Evolutionary conservation across 2,888 invertebrate species (phyloP), one percentile per base, ranked within the genome.

Genomic region (Melikaiella ostensackeni): DNA sequence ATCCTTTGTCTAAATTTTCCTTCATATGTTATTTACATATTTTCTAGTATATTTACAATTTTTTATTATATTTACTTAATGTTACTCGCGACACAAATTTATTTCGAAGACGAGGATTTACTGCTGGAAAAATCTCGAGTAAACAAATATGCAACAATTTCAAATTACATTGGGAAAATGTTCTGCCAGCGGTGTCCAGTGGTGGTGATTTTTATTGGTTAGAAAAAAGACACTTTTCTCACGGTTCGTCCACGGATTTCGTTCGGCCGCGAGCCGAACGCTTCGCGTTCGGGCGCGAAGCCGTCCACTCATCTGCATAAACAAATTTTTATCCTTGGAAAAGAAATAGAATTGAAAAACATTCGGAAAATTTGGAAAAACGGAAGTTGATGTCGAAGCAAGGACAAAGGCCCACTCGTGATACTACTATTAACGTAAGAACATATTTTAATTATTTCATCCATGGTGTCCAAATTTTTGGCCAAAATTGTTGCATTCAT

Each of bases 1-100:
- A 87, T 86, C 86, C 88, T 86, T 88, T 88, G 89, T 89, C 89
- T 85, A 88, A 89, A 89, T 89, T 87, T 76, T 74, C 70, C 79
- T 84, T 84, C 82, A 80, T 81, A 82, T 83, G 82, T 84, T 83
- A 83, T 85, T 84, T 85, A 62, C 70, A 75, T 55, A 38, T 74
- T 76, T 80, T 80, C 76, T 78, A 77, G 62, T 42, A 42, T 80
- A 79, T 77, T 77, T 77, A 75, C 76, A 81, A 80, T 82, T 81
- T 80, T 76, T 76, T 73, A 77, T 78, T 21, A 66, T 33, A 63
- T 75, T 77, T 77, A 46, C 70, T 61, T 76, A 75, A 75, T 21
- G 30, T 75, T 21, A 55, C 30, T 77, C 73, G 55, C 46, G 75
- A 74, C 46, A 50, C 4, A 27, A 19, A 5, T 46, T 30, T 6